Conservation (phyloP, 2,888 invertebrate genomes). For the Harpalus rufipes region DNA sequence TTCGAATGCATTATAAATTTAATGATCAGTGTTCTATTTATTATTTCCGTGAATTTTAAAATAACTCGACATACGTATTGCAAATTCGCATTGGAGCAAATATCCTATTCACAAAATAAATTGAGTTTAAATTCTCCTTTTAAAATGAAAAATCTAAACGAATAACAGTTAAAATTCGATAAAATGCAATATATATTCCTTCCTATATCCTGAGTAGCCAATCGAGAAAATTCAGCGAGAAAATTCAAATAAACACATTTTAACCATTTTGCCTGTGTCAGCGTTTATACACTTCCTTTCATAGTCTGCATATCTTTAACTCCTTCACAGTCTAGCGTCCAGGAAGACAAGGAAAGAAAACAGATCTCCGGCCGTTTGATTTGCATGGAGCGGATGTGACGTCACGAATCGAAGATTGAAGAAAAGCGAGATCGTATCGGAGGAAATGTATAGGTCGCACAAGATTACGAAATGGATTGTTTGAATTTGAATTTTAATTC, state of each 20-base stretch:
- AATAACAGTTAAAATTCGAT: slow-evolving; percentile 61
- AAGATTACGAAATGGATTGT: slow-evolving; percentile 75
- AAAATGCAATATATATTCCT: slow-evolving; percentile 57
- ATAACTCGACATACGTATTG: not conserved
- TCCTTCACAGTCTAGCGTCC: slow-evolving; percentile 73
- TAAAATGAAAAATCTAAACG: slow-evolving; percentile 34
- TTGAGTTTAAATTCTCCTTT: not conserved
- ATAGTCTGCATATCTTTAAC: not conserved
- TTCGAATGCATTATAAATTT: no score
- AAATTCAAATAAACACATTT: slow-evolving; percentile 76
- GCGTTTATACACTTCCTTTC: slow-evolving; percentile 68
- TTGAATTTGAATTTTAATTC: slow-evolving; percentile 77
- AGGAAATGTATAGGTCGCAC: slow-evolving; percentile 76
- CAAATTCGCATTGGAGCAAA: not conserved
- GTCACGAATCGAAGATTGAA: slow-evolving; percentile 68
- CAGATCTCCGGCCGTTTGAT: slow-evolving; percentile 75
- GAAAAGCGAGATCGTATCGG: slow-evolving; percentile 71
- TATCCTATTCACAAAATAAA: not conserved
- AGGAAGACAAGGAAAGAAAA: slow-evolving; percentile 70
- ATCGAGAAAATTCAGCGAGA: slow-evolving; percentile 71
- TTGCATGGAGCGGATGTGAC: slow-evolving; percentile 77
- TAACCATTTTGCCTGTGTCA: slow-evolving; percentile 74
- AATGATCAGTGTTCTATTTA: no score
- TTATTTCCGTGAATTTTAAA: no score
- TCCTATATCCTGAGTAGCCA: slow-evolving; percentile 60